These are phyloP conservation scores for Aphidius gifuensis DNA, from an alignment of 1,140 invertebrate species.

Conservation along the genomic window DNA sequence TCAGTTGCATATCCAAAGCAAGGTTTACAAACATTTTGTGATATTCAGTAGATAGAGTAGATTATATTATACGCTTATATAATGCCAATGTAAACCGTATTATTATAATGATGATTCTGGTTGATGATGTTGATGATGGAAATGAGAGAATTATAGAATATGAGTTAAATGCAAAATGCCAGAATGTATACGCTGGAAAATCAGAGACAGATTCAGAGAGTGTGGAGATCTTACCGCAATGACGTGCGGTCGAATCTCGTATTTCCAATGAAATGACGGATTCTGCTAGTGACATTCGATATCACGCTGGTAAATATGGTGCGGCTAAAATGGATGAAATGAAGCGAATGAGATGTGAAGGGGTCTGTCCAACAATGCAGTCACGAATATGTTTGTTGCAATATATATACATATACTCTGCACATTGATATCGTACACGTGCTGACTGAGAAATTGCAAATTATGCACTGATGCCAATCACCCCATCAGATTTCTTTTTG, in stretches of 20 bases:
- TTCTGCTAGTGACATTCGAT: conserved; percentile 56
- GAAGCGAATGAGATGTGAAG: conserved; percentile 8
- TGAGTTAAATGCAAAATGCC: conserved; percentile 4
- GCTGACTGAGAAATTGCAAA: conserved; percentile 23
- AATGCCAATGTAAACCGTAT: no score
- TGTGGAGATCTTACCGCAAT: conserved; percentile 55
- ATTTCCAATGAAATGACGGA: conserved; percentile 53
- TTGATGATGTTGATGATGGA: no score
- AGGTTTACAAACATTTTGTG: no score
- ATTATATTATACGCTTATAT: no score
- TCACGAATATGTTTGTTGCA: conserved; percentile 7
- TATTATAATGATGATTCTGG: no score
- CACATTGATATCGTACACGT: conserved; percentile 7
- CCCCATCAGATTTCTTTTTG: not conserved
- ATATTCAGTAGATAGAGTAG: no score
- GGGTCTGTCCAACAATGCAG: conserved; percentile 11
- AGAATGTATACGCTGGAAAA: conserved; percentile 42
- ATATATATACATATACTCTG: not conserved
- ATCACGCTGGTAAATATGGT: conserved; percentile 41
- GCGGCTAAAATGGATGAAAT: conserved; percentile 42
- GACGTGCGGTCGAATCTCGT: conserved; percentile 53
- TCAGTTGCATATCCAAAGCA: no score
- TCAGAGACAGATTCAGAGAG: conserved; percentile 42
- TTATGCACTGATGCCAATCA: conserved; percentile 18
- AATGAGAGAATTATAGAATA: no score